These are phyloP conservation scores for Allygus modestus DNA, from an alignment of 2,888 invertebrate genomes.

Conservation along the genomic window DNA sequence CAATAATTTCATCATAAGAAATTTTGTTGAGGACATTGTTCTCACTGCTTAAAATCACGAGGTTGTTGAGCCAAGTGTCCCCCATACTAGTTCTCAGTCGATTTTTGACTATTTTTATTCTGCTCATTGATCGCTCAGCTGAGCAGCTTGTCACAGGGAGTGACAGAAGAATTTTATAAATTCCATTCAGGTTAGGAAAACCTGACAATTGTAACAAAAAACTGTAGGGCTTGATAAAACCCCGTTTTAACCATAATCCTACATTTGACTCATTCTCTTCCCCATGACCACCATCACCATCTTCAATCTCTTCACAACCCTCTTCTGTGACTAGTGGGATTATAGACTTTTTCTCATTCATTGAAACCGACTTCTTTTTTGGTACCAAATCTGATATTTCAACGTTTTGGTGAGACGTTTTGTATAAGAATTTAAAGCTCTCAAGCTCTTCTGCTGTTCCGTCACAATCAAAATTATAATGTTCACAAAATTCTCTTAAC, in stretches of 20 bases:
- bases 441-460: background rate
- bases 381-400: background rate
- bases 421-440: background rate
- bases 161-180: background rate
- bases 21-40: too few relatives aligned
- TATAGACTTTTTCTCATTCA: background rate
- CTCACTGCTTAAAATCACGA: background rate
- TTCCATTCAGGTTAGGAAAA: background rate
- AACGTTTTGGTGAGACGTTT: background rate
- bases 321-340: background rate
- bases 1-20: too few relatives aligned
- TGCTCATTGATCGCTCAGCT: constrained; percentile 46
- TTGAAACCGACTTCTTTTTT: too few relatives aligned
- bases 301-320: background rate
- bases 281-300: background rate
- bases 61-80: constrained; percentile 15
- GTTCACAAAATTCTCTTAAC: background rate
- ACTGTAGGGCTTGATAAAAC: background rate
- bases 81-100: constrained; percentile 45
- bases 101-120: constrained; percentile 49
- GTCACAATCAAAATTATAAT: background rate
- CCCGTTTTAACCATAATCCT: background rate
- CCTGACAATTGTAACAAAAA: background rate
- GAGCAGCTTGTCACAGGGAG: constrained; percentile 29
- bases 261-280: background rate